Percentiles rank a stretch among this genome's conserved stretches.
These are phyloP conservation scores for Oryzias celebensis DNA, from an alignment of 2,113 vertebrate genomes.

Conservation along the genomic window DNA sequence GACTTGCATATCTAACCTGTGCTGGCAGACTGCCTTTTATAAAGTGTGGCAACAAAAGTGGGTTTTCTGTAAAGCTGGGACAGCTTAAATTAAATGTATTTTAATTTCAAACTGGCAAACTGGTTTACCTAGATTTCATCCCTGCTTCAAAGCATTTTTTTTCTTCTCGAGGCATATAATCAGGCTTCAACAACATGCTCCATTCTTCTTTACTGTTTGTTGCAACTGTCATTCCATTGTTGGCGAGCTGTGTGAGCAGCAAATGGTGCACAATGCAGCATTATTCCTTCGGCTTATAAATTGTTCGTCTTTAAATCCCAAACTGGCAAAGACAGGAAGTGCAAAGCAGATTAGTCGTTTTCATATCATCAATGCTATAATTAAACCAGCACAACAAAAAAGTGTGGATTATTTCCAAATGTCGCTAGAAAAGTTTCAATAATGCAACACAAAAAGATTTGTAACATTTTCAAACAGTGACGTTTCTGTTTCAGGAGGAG, in stretches of 20 bases:
- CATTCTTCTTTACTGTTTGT: not conserved
- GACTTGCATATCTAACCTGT: conserved; percentile 4
- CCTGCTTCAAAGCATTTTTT: too few relatives aligned
- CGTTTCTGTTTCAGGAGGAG: not conserved
- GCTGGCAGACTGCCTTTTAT: not conserved
- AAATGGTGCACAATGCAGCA: not conserved
- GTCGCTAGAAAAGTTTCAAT: not conserved
- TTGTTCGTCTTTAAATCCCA: conserved; percentile 6
- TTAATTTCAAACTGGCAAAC: too few relatives aligned
- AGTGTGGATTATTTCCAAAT: not conserved
- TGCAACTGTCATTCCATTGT: not conserved
- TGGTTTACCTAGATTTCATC: too few relatives aligned
- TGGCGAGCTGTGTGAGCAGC: not conserved
- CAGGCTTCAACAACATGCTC: not conserved
- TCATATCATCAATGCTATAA: not conserved
- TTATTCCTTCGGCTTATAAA: not conserved
- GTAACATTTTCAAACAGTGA: conserved; percentile 19
- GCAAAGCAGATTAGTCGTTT: conserved; percentile 11
- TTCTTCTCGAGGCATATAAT: not conserved
- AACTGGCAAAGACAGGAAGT: not conserved
- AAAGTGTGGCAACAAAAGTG: conserved; percentile 10
- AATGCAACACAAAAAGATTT: not conserved
- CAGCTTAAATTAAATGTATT: too few relatives aligned
- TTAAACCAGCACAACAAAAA: not conserved
- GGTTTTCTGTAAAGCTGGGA: not conserved